Evolutionary conservation across 2,888 invertebrate genomes (phyloP).

Genomic region (Apotomis capreana): DNA sequence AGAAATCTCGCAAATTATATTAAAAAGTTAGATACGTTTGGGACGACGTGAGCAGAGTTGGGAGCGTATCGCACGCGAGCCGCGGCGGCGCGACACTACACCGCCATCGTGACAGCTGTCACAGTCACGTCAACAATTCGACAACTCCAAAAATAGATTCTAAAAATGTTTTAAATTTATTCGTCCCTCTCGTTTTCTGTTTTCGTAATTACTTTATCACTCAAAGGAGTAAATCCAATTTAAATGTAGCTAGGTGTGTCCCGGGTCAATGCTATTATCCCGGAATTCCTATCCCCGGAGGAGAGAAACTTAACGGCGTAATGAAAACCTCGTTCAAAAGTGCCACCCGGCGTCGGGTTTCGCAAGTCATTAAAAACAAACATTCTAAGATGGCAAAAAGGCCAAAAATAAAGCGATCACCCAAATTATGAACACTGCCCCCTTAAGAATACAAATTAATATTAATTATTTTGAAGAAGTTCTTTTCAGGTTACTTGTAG

Average conservation of each 20-base stretch:
- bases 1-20: slow-evolving; percentile 39
- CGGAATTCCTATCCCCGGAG: slow-evolving; percentile 30
- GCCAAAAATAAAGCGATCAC: slow-evolving; percentile 9
- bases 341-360: slow-evolving; percentile 12
- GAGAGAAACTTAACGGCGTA: slow-evolving; percentile 33
- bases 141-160: slow-evolving; percentile 8
- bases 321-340: slow-evolving; percentile 37
- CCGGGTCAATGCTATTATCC: slow-evolving; percentile 37
- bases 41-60: slow-evolving; percentile 21
- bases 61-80: neutral
- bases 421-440: slow-evolving; percentile 16
- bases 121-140: neutral
- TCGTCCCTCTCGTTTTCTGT: slow-evolving; percentile 10
- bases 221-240: slow-evolving; percentile 42
- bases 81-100: neutral
- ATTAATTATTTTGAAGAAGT: slow-evolving; percentile 25
- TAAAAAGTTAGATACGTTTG: slow-evolving; percentile 41
- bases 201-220: slow-evolving; percentile 39
- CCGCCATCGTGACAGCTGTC: neutral
- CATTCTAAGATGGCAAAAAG: slow-evolving; percentile 9
- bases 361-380: slow-evolving; percentile 36
- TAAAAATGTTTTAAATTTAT: neutral
- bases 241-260: slow-evolving; percentile 39
- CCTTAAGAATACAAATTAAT: slow-evolving; percentile 25
- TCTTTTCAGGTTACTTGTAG: slow-evolving; percentile 6